These are phyloP conservation scores for Terrapene triunguis DNA, from an alignment of 2,113 vertebrate species.

Conservation along the genomic window DNA sequence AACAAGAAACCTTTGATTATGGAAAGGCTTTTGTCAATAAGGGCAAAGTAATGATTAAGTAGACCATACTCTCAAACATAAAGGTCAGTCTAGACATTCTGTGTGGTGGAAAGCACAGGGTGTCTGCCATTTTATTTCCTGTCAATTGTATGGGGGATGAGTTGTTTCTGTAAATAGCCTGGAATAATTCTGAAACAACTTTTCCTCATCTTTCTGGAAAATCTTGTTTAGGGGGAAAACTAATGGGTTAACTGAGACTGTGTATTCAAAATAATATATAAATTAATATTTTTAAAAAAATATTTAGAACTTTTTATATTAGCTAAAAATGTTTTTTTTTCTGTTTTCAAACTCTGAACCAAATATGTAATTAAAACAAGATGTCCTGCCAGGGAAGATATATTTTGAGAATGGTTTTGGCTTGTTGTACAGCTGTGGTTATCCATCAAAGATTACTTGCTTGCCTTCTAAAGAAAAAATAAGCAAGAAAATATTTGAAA, in stretches of 20 bases:
- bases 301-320: constrained; percentile 36
- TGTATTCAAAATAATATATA: not conserved
- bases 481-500: constrained; percentile 20
- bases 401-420: constrained; percentile 45
- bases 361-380: constrained; percentile 55
- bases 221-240: not conserved
- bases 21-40: constrained; percentile 63
- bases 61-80: constrained; percentile 47
- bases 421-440: constrained; percentile 26
- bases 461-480: constrained; percentile 14
- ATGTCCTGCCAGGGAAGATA: constrained; percentile 37
- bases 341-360: constrained; percentile 25
- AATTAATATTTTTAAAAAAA: constrained; percentile 38
- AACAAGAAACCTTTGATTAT: constrained; percentile 38
- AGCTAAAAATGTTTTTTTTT: constrained; percentile 50
- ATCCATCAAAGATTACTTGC: not conserved
- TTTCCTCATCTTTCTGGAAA: not conserved
- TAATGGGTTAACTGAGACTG: not conserved
- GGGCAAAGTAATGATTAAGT: constrained; percentile 51
- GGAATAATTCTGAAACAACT: constrained; percentile 1
- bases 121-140: constrained; percentile 12
- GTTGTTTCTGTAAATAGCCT: not conserved
- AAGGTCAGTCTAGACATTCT: constrained; percentile 43
- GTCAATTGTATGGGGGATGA: not conserved
- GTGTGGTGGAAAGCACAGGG: not conserved